Percentiles rank a stretch among this genome's conserved stretches.
phyloP scores from a whole-genome alignment of 35 echinoderm and acorn worm genomes.

The Apostichopus parvimensis region DNA sequence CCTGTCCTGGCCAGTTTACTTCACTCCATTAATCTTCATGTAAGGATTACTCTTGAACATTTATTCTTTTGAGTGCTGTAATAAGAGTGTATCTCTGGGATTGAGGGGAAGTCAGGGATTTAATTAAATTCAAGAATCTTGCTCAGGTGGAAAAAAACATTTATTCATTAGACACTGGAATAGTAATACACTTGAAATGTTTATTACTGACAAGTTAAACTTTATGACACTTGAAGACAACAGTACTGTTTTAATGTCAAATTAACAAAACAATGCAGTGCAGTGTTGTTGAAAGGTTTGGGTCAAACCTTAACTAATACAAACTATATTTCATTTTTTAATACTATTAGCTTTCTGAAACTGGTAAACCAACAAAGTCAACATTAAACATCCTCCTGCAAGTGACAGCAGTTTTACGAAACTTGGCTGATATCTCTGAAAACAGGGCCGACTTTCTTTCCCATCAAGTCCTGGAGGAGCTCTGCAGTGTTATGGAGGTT shows the following conservation, averaged over 20 bases:
- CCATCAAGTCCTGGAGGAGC: slow-evolving; percentile 62
- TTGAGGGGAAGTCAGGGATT: too few species aligned
- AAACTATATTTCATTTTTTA: background rate
- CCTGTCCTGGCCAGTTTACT: slow-evolving; percentile 50
- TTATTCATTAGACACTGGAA: too few species aligned
- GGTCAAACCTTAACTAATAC: background rate
- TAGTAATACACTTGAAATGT: too few species aligned
- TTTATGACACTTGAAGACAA: too few species aligned
- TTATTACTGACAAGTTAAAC: too few species aligned
- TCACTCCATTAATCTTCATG: slow-evolving; percentile 46
- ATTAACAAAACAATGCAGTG: too few species aligned
- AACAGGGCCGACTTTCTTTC: slow-evolving; percentile 70
- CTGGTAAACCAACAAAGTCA: slow-evolving; percentile 45
- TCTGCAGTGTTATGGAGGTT: slow-evolving; percentile 84
- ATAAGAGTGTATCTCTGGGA: too few species aligned
- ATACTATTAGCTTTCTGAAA: slow-evolving; percentile 7
- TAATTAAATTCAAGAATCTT: background rate
- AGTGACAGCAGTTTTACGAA: slow-evolving; percentile 66
- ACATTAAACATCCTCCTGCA: slow-evolving; percentile 77
- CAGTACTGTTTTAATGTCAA: too few species aligned
- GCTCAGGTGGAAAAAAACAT: background rate
- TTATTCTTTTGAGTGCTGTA: too few species aligned
- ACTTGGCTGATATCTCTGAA: slow-evolving; percentile 76
- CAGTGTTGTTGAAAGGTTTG: too few species aligned
- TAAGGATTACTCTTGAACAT: background rate